Evolutionary conservation across 30 jellyfish, hydroid and myxozoan genomes (phyloP).

Genomic region (Aurelia aurita complex sp. Pacific): DNA sequence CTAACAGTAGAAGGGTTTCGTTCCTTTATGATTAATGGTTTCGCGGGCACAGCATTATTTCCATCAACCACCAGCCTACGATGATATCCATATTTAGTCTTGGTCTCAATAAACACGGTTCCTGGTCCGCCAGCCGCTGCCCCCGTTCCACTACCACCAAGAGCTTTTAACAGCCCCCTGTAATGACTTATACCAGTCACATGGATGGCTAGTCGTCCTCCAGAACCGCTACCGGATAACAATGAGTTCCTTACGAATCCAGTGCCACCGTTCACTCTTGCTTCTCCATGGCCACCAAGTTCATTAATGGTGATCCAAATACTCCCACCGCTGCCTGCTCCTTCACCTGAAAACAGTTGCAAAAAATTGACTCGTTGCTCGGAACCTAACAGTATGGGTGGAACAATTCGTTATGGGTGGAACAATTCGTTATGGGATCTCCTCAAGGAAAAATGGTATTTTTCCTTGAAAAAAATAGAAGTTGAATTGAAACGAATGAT

Average conservation of each 20-base stretch:
- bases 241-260: slow-evolving; percentile 13
- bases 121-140: slow-evolving; percentile 74
- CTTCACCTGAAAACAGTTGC: slow-evolving; percentile 32
- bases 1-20: slow-evolving; percentile 26
- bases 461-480: no score
- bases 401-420: no score
- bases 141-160: slow-evolving; percentile 59
- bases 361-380: no score
- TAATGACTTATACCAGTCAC: slow-evolving; percentile 23
- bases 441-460: no score
- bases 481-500: no score
- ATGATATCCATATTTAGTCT: slow-evolving; percentile 32
- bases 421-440: no score
- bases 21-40: slow-evolving; percentile 45
- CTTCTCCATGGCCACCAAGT: slow-evolving; percentile 67
- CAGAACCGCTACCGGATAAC: slow-evolving; percentile 67
- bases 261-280: slow-evolving; percentile 53
- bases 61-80: slow-evolving; percentile 65
- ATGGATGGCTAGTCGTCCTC: slow-evolving; percentile 67
- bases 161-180: slow-evolving; percentile 31
- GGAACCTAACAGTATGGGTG: no score
- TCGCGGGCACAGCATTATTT: slow-evolving; percentile 63
- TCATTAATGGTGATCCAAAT: slow-evolving; percentile 50
- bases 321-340: slow-evolving; percentile 81
- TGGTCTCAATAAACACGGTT: slow-evolving; percentile 53